These are phyloP conservation scores for Cataglyphis rosenhaueri DNA, from an alignment of 2,888 invertebrate genomes.

Conservation along the genomic window DNA sequence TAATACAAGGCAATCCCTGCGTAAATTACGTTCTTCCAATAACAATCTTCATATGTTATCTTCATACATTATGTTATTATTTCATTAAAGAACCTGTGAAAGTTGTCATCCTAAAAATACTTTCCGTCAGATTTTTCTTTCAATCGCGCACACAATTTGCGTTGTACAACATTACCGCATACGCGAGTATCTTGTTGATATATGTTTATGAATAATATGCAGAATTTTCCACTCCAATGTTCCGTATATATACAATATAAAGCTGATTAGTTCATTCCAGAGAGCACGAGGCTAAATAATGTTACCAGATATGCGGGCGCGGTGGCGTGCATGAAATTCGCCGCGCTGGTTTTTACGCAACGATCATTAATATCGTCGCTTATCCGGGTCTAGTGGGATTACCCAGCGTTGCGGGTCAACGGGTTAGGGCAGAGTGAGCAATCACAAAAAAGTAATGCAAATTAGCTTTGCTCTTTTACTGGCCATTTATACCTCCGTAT, in stretches of 20 bases:
- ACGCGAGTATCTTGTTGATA: constrained; percentile 52
- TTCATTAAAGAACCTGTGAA: neutral
- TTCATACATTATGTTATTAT: neutral
- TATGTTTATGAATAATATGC: constrained; percentile 54
- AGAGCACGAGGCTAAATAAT: constrained; percentile 57
- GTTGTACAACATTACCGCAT: constrained; percentile 21
- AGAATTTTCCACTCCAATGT: constrained; percentile 18
- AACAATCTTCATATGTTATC: neutral
- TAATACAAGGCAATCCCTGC: neutral
- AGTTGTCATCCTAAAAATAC: constrained; percentile 18
- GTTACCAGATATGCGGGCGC: constrained; percentile 60
- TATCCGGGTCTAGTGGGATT: constrained; percentile 69
- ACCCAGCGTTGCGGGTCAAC: constrained; percentile 43
- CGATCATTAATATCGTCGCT: constrained; percentile 74
- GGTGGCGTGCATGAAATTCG: constrained; percentile 48
- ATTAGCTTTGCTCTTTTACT: constrained; percentile 62
- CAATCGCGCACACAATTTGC: constrained; percentile 36
- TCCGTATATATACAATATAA: constrained; percentile 45
- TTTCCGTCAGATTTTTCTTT: constrained; percentile 19
- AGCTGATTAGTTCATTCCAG: constrained; percentile 68
- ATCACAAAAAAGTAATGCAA: constrained; percentile 69
- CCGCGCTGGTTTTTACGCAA: constrained; percentile 62
- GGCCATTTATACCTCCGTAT: constrained; percentile 14
- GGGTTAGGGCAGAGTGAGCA: constrained; percentile 23
- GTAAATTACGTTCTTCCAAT: neutral